Evolutionary conservation across 1,140 invertebrate species (phyloP), one percentile per base, ranked within the genome.

Genomic region (Trypoxylus dichotomus): DNA sequence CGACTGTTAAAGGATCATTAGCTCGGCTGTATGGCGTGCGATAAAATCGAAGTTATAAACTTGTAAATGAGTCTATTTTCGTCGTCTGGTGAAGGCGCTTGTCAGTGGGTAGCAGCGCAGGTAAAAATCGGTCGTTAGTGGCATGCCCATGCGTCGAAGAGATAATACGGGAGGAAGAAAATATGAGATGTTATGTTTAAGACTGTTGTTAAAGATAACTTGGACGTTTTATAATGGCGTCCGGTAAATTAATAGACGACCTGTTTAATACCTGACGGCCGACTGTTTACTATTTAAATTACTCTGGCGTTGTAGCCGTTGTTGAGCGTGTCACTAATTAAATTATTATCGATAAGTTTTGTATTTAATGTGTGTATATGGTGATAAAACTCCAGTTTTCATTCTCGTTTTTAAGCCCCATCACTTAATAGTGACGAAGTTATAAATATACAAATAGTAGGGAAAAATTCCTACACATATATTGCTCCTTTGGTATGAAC

Each of bases 31-130:
- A 25, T 25, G 21, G 60, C 60, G 60, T 29, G 60, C 60, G 60
- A 68, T 68, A 68, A 68, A 29, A 68, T 68, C 60, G 60, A 68
- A 68, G 60, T 68, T 68, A 68, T 68, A 68, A 68, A 68, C 60
- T 68, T 68, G 60, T 68, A 68, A 68, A 68, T 68, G 60, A 68
- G 60, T 68, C 60, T 68, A 68, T 58, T 68, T 68, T 68, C 60
- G 60, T 68, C 60, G 60, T 25, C 11, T 29, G 11, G 60, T 29
- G 21, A 25, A 29, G 60, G 24, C 21, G 60, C 60, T 29, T 68
- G 60, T 68, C 60, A 68, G 60, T 68, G 60, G 60, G 60, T 68
- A 68, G 47, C 13, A 58, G 24, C 60, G 19, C 60, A 68, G 60
- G 60, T 68, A 68, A 24, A 68, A 68, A 68, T 68, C 60, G 60